Base-by-base conservation (phyloP, 2,113 vertebrate species). In the Xenopus borealis region DNA sequence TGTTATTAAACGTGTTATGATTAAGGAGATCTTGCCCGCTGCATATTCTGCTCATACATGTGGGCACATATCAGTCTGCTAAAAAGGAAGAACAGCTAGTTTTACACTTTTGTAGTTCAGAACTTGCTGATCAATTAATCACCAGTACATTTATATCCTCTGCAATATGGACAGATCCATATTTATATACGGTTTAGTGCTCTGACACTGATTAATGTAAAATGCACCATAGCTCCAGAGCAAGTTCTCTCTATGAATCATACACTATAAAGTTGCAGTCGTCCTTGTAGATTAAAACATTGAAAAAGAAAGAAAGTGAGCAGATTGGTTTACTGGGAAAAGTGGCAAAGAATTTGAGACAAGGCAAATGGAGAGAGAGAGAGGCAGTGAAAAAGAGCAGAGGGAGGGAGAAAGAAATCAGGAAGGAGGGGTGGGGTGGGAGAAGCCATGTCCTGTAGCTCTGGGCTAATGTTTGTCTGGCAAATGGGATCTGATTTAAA, bases 131-230 rank as follows among this genome's bases (percentile, higher is more conserved):
- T 86, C 87, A 86, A 79, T 88, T 89, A 83, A 81, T 81, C 83
- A 67, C 75, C 47, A 75, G 79, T 81, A 74, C 89, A 85, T 89
- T 88, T 85, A 87, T 91, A 87, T 90, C 78, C 10, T 73, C 74
- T 57, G 83, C 82, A 87, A 87, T 85, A 86, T 78, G 84, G 86
- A 83, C 47, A 84, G 84, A 86, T 86, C 85, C 84, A 87, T 87
- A 86, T 86, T 88, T 86, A 85, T 88, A 83, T 89, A 66, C 80
- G 86, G 85, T 86, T 88, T 82, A 84, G 87, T 69, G 82, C 77
- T 61, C 88, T 90, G 90, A 93, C 88, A 88, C 88, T 91, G 87
- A 91, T 91, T 82, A 90, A 91, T 89, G 90, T 81, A 81, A 85
- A 77, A 68, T 8, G 74, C 72, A 23, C 86, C 47, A 40, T 44